Base-by-base conservation (phyloP, 2,113 vertebrate species). In the Synodontis membranacea region DNA sequence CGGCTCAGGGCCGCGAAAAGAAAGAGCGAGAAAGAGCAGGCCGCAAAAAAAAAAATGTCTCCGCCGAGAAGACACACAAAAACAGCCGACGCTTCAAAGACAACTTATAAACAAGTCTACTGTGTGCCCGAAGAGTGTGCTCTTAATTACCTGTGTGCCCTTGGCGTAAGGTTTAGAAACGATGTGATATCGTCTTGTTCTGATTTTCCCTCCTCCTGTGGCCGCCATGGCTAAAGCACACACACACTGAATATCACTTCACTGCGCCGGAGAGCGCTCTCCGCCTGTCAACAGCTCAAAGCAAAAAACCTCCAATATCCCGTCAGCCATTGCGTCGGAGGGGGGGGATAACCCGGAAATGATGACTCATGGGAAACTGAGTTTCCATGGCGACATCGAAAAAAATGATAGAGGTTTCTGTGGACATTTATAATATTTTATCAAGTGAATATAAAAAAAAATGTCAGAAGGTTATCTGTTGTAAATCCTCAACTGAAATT, bases 151-250 rank as follows among this genome's bases (percentile, higher is more conserved):
- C 96, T 96, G 96, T 92, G 95, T 96, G 89, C 90, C 94, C 91
- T 96, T 95, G 64, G 93, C 93, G 84, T 97, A 97, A 21, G 96
- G 96, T 92, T 96, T 97, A 85, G 94, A 94, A 89, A 93, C 94
- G 89, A 96, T 94, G 60, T 96, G 96, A 91, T 94, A 94, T 91
- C 96, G 96, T 90, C 96, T 95, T 91, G 93, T 95, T 94, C 96
- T 95, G 86, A 96, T 96, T 96, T 96, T 97, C 94, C 96, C 96
- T 95, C 96, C 95, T 93, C 95, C 94, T 93, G 95, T 93, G 93
- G 94, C 94, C 93, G 95, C 95, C 95, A 96, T 96, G 92, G 93
- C 92, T 94, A 89, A 58, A 42, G 17, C 34, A 28, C n/a, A 19
- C 46, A 21, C 70, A 23, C 50, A 14, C 50, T 58, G 21, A 25